Evolutionary conservation across 1,140 invertebrate species (phyloP).

Genomic region (Chlorops oryzae): DNA sequence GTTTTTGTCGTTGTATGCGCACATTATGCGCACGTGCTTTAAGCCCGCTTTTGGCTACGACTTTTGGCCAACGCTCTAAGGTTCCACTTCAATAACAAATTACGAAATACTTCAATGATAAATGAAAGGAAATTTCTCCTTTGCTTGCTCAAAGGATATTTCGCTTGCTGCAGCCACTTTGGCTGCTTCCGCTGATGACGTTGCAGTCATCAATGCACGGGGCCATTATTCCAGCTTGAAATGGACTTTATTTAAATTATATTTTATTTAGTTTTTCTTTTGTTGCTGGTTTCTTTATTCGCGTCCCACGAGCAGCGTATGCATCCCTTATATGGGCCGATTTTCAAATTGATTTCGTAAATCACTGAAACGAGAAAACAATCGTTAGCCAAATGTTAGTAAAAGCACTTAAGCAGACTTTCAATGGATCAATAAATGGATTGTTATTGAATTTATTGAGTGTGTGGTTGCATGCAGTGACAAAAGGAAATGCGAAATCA

Average conservation of each 20-base stretch:
- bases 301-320: too few species aligned
- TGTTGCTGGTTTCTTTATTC: too few species aligned
- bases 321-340: too few species aligned
- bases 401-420: too few species aligned
- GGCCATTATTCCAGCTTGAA: too few species aligned
- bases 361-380: too few species aligned
- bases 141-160: neutral
- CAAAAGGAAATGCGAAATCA: too few species aligned
- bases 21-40: slow-evolving; percentile 2
- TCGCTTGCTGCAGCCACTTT: neutral
- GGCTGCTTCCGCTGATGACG: neutral
- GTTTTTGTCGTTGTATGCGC: slow-evolving; percentile 4
- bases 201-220: neutral
- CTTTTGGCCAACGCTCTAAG: neutral
- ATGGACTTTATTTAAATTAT: too few species aligned
- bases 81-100: neutral
- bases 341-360: too few species aligned
- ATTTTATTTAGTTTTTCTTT: too few species aligned
- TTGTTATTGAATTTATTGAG: neutral
- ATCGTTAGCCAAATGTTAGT: too few species aligned
- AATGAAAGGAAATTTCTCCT: slow-evolving; percentile 1
- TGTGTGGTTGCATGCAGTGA: neutral
- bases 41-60: neutral
- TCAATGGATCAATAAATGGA: too few species aligned
- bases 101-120: slow-evolving; percentile 8